phyloP scores from a whole-genome alignment of 2,888 invertebrate species.

The Heliconius cydno region DNA sequence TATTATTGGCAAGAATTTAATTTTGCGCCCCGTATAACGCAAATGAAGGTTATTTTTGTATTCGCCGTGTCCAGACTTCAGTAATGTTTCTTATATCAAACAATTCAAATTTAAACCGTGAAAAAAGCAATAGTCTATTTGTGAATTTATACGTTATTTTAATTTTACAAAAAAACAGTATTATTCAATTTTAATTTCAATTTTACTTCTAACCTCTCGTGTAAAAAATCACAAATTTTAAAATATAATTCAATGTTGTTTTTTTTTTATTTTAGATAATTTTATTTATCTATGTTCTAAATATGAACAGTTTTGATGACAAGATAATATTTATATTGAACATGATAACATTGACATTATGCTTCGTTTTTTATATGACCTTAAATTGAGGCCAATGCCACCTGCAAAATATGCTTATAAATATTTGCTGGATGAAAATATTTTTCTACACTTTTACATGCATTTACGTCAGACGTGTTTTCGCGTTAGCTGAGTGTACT shows the following conservation, averaged over 20 bases:
- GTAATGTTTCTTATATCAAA: slow-evolving; percentile 28
- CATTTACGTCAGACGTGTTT: neutral
- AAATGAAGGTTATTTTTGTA: slow-evolving; percentile 63
- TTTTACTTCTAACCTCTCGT: neutral
- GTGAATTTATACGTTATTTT: neutral
- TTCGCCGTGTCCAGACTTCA: slow-evolving; percentile 40
- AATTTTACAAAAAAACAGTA: neutral
- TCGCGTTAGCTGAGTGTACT: neutral
- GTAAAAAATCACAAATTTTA: neutral
- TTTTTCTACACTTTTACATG: neutral
- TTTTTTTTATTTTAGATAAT: neutral
- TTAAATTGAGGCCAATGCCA: slow-evolving; percentile 45
- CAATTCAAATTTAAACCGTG: slow-evolving; percentile 11
- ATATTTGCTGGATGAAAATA: slow-evolving; percentile 14
- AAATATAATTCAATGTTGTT: neutral
- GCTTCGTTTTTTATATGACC: slow-evolving; percentile 42
- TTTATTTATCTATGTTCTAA: neutral
- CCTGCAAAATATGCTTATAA: slow-evolving; percentile 15
- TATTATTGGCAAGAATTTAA: slow-evolving; percentile 74
- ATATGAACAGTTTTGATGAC: slow-evolving; percentile 2
- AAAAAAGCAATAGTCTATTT: neutral
- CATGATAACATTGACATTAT: slow-evolving; percentile 51
- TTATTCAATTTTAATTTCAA: neutral
- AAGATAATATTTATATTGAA: slow-evolving; percentile 19
- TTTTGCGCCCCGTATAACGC: slow-evolving; percentile 59